These are phyloP conservation scores for Xenotilapia leptura DNA, from an alignment of 2,113 vertebrate genomes.

Conservation along the genomic window DNA sequence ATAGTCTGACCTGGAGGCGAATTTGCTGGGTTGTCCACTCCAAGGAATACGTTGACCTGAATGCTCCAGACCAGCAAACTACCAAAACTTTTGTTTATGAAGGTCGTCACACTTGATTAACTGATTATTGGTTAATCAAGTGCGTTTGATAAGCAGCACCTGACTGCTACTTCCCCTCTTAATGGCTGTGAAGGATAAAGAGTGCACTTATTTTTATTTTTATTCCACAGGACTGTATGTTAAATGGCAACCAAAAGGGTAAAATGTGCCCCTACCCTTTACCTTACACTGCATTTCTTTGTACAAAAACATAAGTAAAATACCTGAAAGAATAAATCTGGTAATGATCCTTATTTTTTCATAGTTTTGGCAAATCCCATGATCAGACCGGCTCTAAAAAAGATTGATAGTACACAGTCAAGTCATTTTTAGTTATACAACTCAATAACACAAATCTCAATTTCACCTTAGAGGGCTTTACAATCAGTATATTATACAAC, in stretches of 20 bases:
- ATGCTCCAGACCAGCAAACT: not conserved
- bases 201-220: not conserved
- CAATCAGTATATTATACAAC: not conserved
- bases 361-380: not conserved
- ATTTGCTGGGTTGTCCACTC: not conserved
- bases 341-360: not conserved
- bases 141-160: not conserved
- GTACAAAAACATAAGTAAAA: not conserved
- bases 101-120: not conserved
- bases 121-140: not conserved
- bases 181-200: not conserved
- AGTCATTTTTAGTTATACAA: not conserved
- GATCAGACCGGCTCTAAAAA: not conserved
- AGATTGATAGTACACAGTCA: not conserved
- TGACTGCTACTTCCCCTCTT: not conserved
- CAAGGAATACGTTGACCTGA: rapidly evolving
- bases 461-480: not conserved
- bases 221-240: not conserved
- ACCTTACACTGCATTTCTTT: not conserved
- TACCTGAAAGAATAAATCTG: not conserved
- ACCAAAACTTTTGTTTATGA: not conserved
- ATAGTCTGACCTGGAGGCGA: not conserved
- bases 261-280: rapidly evolving
- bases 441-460: not conserved
- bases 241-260: not conserved